Base-by-base conservation (phyloP, 2,797 vertebrate species). In the Acrocephalus scirpaceus region DNA sequence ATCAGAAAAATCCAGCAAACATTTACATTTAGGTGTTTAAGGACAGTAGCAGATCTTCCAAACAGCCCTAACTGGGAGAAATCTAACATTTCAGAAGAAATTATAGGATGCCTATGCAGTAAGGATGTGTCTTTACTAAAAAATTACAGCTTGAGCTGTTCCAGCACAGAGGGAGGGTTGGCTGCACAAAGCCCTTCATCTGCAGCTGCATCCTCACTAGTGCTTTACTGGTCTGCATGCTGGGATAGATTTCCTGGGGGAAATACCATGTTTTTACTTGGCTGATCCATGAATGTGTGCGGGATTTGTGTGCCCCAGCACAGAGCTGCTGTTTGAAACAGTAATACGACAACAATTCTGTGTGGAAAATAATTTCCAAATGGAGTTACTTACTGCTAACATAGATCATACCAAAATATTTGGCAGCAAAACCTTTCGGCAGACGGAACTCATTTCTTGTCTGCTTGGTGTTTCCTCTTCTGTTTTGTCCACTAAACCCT, bases 321-420 rank as follows among this genome's bases (percentile, higher is more conserved):
- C 3, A 17, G 69, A 94, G 87, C 87, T 92, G 85, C 90, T 92
- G 93, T 92, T 95, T 83, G 65, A 64, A 92, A 88, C 3, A 50
- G 61, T 14, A 65, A 88, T 3, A 90, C 0, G 1, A 87, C 89
- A 94, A 93, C 65, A 91, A 80, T 36, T 45, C 88, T 25, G 32
- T 17, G 27, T 16, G 65, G 40, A 83, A 77, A 95, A 83, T 77
- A 71, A 92, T 82, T 91, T 92, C 93, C 95, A 95, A 96, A 90
- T 80, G 89, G 72, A 91, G n/a, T 88, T 80, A 91, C 75, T 95
- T 96, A 91, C 8, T 77, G 85, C 82, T 95, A 95, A 94, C 76
- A 81, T 1, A 58, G 69, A 86, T 53, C 85, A 86, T 30, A 92
- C 19, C 45, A 50, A 86, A 94, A 88, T 23, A 58, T 10, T 58